A percentile compares a stretch with the other conserved stretches of the same genome.
phyloP scores from a whole-genome alignment of 2,797 vertebrate genomes.

The Trachops cirrhosus region DNA sequence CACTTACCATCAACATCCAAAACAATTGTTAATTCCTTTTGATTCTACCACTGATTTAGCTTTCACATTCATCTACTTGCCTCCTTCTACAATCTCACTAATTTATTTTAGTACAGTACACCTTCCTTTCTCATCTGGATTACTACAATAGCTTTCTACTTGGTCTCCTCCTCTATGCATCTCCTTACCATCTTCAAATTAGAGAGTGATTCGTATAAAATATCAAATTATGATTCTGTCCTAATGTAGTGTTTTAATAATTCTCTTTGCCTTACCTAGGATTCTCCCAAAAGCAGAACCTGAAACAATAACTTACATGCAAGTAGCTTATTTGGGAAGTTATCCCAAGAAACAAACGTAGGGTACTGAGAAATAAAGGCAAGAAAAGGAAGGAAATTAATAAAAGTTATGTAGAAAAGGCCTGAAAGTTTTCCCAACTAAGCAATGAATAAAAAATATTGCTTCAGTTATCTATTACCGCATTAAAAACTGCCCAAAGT shows the following conservation, averaged over 20 bases:
- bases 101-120: neutral
- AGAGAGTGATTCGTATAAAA: neutral
- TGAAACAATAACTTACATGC: neutral
- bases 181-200: neutral
- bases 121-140: neutral
- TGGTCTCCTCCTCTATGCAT: neutral
- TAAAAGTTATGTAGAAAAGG: neutral
- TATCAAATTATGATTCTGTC: neutral
- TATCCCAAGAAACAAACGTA: neutral
- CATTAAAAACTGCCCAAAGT: neutral
- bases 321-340: neutral
- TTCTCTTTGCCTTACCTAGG: neutral
- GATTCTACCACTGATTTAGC: neutral
- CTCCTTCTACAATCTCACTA: neutral
- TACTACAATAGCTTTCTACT: neutral
- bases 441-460: neutral
- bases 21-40: neutral
- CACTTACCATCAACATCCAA: neutral
- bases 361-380: neutral
- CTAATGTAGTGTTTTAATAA: neutral
- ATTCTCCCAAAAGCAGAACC: neutral
- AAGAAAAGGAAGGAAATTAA: neutral
- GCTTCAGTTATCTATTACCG: neutral
- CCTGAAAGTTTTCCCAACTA: neutral
- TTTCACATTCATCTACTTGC: neutral